These are phyloP conservation scores for Cossypha heuglini DNA, from an alignment of 2,797 vertebrate genomes.

Conservation along the genomic window DNA sequence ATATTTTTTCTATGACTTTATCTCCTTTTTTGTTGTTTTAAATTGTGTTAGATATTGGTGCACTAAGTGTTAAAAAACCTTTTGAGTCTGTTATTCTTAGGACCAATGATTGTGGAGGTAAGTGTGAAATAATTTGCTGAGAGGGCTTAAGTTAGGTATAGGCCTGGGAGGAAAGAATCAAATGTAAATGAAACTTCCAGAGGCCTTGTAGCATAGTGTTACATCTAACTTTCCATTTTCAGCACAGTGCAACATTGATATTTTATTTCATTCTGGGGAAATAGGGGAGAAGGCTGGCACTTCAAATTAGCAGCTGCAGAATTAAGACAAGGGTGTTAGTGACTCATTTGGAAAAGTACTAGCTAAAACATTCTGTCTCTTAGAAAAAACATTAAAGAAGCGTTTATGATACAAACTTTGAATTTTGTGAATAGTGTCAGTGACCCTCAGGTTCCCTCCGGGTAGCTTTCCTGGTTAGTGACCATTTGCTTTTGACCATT, in stretches of 20 bases:
- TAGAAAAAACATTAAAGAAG: conserved; percentile 50
- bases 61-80: neutral
- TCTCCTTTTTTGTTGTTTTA: neutral
- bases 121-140: conserved; percentile 16
- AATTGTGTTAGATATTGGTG: neutral
- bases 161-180: conserved; percentile 11
- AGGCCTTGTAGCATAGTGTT: conserved; percentile 27
- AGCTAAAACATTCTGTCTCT: conserved; percentile 65
- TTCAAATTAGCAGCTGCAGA: conserved; percentile 67
- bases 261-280: conserved; percentile 62
- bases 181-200: neutral
- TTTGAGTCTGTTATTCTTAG: neutral
- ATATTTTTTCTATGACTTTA: neutral
- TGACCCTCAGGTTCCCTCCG: neutral
- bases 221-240: conserved; percentile 62
- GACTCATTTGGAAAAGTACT: conserved; percentile 70
- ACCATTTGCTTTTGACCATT: conserved; percentile 4
- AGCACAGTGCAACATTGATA: conserved; percentile 51
- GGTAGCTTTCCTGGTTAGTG: neutral
- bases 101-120: neutral
- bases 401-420: conserved; percentile 38
- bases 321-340: conserved; percentile 68
- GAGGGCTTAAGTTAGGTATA: neutral
- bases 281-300: conserved; percentile 56
- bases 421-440: conserved; percentile 3